These are phyloP conservation scores for Cygnus olor DNA, from an alignment of 2,797 vertebrate species.

Conservation along the genomic window DNA sequence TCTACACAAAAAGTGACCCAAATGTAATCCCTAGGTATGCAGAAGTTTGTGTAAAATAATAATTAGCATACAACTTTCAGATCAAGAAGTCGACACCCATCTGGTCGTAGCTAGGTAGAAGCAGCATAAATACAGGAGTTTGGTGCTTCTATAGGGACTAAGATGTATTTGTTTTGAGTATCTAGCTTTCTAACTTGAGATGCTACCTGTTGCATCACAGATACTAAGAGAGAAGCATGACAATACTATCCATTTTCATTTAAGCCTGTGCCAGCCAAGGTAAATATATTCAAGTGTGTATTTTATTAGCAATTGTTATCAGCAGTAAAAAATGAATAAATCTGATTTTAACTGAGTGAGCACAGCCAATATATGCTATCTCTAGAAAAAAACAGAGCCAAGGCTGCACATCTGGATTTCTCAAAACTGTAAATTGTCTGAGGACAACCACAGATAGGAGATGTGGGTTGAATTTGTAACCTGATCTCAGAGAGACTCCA, in stretches of 20 bases:
- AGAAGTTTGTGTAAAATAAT: neutral
- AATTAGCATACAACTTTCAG: neutral
- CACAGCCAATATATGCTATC: too few relatives aligned
- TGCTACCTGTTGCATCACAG: neutral
- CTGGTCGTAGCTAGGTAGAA: neutral
- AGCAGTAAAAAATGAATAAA: neutral
- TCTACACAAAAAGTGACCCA: neutral
- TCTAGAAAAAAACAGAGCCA: neutral
- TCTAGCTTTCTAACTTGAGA: neutral
- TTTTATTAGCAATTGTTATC: neutral
- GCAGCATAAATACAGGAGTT: neutral
- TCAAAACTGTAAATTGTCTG: neutral
- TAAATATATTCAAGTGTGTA: neutral
- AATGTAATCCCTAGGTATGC: neutral
- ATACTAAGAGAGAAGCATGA: neutral
- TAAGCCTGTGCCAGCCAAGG: neutral
- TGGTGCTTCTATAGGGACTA: neutral
- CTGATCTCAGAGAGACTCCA: neutral
- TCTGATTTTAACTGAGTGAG: neutral
- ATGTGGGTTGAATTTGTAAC: neutral
- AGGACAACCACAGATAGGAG: neutral
- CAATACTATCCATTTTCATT: neutral
- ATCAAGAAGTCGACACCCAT: neutral
- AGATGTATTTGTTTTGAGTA: neutral
- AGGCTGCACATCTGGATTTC: neutral